phyloP scores from a whole-genome alignment of 23 tunicate species.

The Phallusia fumigata region DNA sequence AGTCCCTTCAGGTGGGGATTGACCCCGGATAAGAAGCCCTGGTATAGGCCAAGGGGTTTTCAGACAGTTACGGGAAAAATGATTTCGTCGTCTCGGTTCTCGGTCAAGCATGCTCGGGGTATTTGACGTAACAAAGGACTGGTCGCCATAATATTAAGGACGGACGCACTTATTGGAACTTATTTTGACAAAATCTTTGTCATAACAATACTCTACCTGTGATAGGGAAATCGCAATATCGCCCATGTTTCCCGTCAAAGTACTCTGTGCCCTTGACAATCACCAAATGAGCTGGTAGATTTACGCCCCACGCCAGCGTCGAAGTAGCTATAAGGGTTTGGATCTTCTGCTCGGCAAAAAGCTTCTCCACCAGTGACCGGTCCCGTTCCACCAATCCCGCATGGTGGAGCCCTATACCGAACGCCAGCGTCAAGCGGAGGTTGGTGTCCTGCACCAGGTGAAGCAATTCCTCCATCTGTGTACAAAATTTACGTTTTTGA shows the following conservation, averaged over 20 bases:
- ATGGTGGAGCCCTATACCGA: constrained; percentile 98
- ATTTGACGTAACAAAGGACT: no score
- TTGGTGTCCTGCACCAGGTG: constrained; percentile 76
- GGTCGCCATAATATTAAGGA: no score
- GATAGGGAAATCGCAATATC: constrained; percentile 88
- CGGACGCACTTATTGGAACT: no score
- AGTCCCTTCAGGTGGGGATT: no score
- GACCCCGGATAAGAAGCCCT: no score
- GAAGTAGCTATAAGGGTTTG: constrained; percentile 93
- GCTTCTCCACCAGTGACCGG: constrained; percentile 70
- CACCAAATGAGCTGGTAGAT: constrained; percentile 94
- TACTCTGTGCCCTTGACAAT: constrained; percentile 98
- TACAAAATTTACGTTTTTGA: background rate
- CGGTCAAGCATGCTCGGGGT: no score
- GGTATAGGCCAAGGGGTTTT: no score
- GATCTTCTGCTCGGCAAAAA: constrained; percentile 79
- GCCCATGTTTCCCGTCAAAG: constrained; percentile 81
- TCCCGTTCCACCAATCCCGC: constrained; percentile 94
- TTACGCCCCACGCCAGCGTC: constrained; percentile 98
- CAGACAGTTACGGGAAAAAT: no score
- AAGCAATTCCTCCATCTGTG: constrained; percentile 79
- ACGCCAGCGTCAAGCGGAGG: constrained; percentile 79
- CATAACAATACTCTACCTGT: constrained; percentile 44
- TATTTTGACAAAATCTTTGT: no score
- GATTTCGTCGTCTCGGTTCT: no score